A percentile compares a stretch with the other conserved stretches of the same genome.
These are phyloP conservation scores for Psittacula derbiana DNA, from an alignment of 2,797 vertebrate genomes.

Conservation along the genomic window DNA sequence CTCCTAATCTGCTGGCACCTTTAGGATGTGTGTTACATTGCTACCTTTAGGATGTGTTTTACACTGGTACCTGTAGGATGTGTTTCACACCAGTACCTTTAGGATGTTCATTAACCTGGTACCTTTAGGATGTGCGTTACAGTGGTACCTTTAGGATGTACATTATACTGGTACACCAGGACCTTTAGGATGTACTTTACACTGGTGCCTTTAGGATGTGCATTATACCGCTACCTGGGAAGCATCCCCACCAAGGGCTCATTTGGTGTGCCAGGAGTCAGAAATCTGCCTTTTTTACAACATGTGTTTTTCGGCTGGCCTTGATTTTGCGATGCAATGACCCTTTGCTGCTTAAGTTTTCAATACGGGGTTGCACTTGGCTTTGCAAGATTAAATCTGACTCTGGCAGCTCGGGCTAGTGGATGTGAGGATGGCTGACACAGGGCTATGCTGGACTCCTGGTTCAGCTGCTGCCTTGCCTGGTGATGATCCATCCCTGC, in stretches of 20 bases:
- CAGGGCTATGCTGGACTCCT: fast-evolving
- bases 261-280: neutral
- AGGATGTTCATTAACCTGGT: no score
- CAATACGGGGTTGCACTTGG: fast-evolving
- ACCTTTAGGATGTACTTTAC: neutral
- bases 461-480: neutral
- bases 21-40: neutral
- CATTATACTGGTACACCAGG: fast-evolving
- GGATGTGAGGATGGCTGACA: fast-evolving
- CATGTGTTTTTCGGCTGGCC: neutral
- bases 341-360: neutral
- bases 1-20: neutral
- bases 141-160: neutral
- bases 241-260: neutral
- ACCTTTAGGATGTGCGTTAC: neutral
- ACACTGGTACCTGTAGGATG: neutral
- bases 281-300: neutral
- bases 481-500: no score
- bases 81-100: neutral
- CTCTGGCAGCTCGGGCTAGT: fast-evolving
- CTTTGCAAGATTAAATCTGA: neutral
- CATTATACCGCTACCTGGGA: neutral
- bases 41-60: neutral
- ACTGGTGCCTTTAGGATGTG: neutral
- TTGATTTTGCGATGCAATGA: fast-evolving